Evolutionary conservation across 2,113 vertebrate species (phyloP).

Genomic region (Brachypteracias leptosomus): DNA sequence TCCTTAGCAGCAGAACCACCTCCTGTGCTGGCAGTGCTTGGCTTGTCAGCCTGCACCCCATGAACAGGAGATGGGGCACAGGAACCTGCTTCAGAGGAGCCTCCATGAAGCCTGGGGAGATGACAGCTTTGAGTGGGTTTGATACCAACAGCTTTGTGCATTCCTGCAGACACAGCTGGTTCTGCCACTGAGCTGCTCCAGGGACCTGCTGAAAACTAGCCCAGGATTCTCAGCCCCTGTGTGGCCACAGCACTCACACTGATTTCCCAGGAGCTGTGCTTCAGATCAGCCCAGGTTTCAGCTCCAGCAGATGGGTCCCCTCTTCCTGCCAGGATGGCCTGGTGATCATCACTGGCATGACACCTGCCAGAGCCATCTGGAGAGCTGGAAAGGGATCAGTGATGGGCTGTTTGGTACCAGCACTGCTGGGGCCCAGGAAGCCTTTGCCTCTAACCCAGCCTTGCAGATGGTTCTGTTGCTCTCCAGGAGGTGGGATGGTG

Average conservation of each 20-base stretch:
- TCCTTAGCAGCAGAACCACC: background rate
- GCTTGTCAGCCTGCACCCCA: background rate
- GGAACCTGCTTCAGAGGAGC: too few relatives aligned
- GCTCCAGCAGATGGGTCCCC: background rate
- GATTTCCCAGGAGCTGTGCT: background rate
- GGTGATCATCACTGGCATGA: background rate
- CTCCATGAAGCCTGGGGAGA: background rate
- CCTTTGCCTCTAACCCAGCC: background rate
- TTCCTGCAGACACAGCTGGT: background rate
- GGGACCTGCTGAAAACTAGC: background rate
- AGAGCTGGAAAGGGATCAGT: background rate
- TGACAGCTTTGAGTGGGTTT: background rate
- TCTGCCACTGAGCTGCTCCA: background rate
- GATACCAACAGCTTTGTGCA: background rate
- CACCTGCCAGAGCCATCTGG: background rate
- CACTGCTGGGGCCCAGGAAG: background rate
- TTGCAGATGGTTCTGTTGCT: background rate
- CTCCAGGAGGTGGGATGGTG: background rate
- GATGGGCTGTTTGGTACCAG: background rate
- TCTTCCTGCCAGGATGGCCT: background rate
- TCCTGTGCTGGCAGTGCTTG: background rate
- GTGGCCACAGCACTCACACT: background rate
- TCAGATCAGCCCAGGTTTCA: background rate
- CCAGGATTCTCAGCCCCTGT: rapidly evolving
- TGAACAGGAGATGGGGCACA: background rate